These are phyloP conservation scores for Tigriopus californicus DNA, from an alignment of 2,888 invertebrate genomes.

Conservation along the genomic window DNA sequence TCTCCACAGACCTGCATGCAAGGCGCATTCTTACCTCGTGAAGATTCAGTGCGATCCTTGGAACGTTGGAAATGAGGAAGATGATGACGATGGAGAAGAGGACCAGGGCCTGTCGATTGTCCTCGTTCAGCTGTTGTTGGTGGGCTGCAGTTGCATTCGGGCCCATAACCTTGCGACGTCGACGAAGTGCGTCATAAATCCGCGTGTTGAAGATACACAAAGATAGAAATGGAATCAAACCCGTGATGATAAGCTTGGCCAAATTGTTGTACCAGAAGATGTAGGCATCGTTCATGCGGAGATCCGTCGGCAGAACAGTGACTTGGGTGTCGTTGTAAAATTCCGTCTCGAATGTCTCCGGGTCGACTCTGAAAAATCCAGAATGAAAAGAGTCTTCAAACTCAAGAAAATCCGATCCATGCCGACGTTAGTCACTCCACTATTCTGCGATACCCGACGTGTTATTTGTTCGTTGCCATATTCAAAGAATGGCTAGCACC, in stretches of 20 bases:
- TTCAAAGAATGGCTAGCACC: no score
- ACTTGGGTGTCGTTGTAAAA: background rate
- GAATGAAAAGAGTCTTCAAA: no score
- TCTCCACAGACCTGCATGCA: no score
- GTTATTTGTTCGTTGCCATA: no score
- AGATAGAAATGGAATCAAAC: constrained; percentile 2
- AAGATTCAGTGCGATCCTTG: constrained; percentile 1
- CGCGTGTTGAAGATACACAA: constrained; percentile 4
- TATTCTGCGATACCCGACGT: no score
- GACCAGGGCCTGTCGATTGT: constrained; percentile 1
- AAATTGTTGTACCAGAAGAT: constrained; percentile 10
- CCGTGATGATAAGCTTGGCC: constrained; percentile 7
- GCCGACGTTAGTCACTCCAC: no score
- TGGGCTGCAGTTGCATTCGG: constrained; percentile 1
- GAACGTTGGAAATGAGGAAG: constrained; percentile 7
- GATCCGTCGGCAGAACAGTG: background rate
- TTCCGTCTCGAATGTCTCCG: no score
- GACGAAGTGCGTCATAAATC: background rate
- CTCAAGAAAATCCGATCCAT: no score
- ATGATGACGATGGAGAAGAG: constrained; percentile 10
- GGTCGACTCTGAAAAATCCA: no score
- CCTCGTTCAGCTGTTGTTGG: constrained; percentile 4
- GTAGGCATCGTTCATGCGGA: constrained; percentile 8
- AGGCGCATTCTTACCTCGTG: background rate
- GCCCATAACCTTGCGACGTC: background rate